Conservation (phyloP, 2,888 invertebrate genomes). For the Agonum fuliginosum region DNA sequence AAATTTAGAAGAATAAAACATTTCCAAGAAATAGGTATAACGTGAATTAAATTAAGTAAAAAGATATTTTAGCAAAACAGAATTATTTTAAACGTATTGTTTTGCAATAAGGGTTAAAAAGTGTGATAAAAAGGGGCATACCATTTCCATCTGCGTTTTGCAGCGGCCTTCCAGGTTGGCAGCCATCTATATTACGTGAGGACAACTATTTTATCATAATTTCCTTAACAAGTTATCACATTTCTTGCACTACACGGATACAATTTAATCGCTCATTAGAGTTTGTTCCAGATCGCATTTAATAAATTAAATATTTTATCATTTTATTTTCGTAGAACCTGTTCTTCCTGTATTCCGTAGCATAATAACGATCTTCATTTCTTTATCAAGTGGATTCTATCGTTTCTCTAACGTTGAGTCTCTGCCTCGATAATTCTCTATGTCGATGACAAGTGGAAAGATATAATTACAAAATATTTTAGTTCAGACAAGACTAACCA, state of each 20-base stretch:
- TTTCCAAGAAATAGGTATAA: no score
- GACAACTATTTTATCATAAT: slow-evolving; percentile 59
- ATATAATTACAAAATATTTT: slow-evolving; percentile 45
- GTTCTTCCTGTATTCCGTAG: slow-evolving; percentile 47
- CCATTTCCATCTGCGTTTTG: slow-evolving; percentile 33
- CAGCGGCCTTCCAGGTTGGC: no score
- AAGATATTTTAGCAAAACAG: background rate
- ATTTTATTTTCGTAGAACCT: slow-evolving; percentile 51
- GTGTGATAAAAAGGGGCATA: background rate
- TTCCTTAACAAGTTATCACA: slow-evolving; percentile 57
- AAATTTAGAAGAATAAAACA: no score
- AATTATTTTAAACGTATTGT: background rate
- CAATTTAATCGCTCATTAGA: slow-evolving; percentile 59
- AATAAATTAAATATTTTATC: slow-evolving; percentile 52
- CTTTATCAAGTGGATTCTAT: slow-evolving; percentile 31
- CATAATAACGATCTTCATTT: slow-evolving; percentile 44
- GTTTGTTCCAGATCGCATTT: slow-evolving; percentile 56
- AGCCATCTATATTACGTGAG: slow-evolving; percentile 40
- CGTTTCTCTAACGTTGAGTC: slow-evolving; percentile 12
- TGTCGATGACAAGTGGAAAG: slow-evolving; percentile 35
- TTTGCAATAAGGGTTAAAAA: background rate
- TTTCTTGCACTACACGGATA: slow-evolving; percentile 55
- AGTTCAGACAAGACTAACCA: slow-evolving; percentile 20
- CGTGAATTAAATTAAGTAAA: background rate
- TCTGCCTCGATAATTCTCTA: slow-evolving; percentile 37